Evolutionary conservation across 2,888 invertebrate species (phyloP), one percentile per base, ranked within the genome.

Genomic region (Caenorhabditis afra): DNA sequence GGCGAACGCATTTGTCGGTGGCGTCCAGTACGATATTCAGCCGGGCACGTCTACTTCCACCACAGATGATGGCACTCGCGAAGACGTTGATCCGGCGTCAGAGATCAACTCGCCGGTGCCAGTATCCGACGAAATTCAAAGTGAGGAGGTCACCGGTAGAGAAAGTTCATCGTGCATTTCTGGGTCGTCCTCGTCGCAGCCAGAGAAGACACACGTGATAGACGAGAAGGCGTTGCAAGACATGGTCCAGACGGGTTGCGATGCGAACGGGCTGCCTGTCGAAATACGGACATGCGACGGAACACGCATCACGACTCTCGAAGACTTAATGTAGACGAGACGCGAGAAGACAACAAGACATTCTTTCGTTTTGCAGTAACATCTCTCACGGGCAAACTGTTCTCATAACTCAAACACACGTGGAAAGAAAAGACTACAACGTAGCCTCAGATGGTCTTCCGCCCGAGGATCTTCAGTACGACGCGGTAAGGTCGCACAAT

Each of bases 231-330:
- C 66, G 11, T 57, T 84, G 5, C 73, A 74, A 3, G 49, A 79
- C 4, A 84, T 84, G 81, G 59, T 84, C 10, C 11, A 65, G 35
- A 78, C 75, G 14, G 84, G 82, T 10, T 11, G 45, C 11, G 84
- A 84, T 57, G 59, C 47, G 14, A 73, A 68, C 16, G 84, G 84
- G 14, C 62, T 61, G 44, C 73, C 78, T 5, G 80, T 84, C 7
- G 82, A 82, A 18, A 58, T 84, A 20, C 66, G 82, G 14, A 75
- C 62, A 5, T 62, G 65, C 0, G 81, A 81, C 45, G 84, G 84
- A 4, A 41, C 45, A n/a, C 22, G 11, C 23, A 70, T 78, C 14
- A 71, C 53, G 8, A 47, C 35, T n/a, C 20, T 62, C 7, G 58
- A 59, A 16, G 62, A 75, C 18, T 61, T 79, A 35, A 29, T 44